These are phyloP conservation scores for Pseudachorutes palmiensis DNA, from an alignment of 1,140 invertebrate species.

Conservation along the genomic window DNA sequence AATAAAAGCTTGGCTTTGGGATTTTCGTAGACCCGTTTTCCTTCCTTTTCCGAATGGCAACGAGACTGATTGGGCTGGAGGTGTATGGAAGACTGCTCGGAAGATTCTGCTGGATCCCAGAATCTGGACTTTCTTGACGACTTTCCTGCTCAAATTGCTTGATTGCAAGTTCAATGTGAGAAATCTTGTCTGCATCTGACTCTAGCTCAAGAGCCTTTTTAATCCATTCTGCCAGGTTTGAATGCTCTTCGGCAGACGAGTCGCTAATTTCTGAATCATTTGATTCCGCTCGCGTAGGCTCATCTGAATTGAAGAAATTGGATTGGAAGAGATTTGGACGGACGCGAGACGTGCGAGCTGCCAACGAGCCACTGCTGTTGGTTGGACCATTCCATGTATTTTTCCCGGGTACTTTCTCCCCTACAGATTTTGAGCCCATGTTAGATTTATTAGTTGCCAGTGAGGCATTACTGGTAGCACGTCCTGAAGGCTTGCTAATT, in stretches of 20 bases:
- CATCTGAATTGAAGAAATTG: constrained; percentile 21
- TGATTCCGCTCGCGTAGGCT: not conserved
- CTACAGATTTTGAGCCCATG: too few species aligned
- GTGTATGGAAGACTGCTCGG: not conserved
- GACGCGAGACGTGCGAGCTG: constrained; percentile 1
- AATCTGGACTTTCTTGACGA: constrained; percentile 18
- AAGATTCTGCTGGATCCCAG: constrained; percentile 11
- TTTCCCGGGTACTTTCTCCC: too few species aligned
- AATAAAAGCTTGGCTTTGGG: constrained; percentile 37
- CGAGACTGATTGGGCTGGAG: not conserved
- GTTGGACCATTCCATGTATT: constrained; percentile 34
- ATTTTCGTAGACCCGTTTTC: constrained; percentile 37
- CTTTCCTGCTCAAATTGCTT: constrained; percentile 32
- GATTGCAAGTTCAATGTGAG: constrained; percentile 36
- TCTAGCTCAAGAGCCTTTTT: constrained; percentile 33
- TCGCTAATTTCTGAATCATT: constrained; percentile 12
- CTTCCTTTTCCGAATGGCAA: constrained; percentile 27
- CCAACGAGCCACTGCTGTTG: constrained; percentile 13
- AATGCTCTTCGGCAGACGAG: not conserved
- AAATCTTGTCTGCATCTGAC: constrained; percentile 36
- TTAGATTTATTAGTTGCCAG: not conserved
- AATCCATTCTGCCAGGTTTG: constrained; percentile 32
- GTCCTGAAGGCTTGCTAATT: not conserved
- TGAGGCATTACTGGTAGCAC: not conserved
- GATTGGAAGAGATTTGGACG: constrained; percentile 34